Conservation (phyloP, 2,888 invertebrate species). For the Stenodema calcarata region DNA sequence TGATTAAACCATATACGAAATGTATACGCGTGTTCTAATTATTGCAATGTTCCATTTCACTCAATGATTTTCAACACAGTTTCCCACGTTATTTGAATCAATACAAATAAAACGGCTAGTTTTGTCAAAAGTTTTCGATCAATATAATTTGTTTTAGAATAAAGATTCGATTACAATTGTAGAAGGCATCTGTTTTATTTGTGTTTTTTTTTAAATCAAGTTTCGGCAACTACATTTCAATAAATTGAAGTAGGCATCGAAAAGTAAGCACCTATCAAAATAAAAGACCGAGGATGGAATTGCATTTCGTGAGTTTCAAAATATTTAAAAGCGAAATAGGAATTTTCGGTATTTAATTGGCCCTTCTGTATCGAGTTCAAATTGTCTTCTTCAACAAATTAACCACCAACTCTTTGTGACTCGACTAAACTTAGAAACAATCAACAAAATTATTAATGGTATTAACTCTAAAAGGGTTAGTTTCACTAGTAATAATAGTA, state of each 20-base stretch:
- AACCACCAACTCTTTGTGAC: neutral
- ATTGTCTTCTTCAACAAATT: neutral
- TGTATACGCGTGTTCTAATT: conserved; percentile 15
- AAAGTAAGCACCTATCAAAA: neutral
- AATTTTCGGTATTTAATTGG: neutral
- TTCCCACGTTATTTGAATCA: neutral
- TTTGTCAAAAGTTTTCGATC: neutral
- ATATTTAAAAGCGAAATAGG: neutral
- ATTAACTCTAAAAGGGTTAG: too few species aligned
- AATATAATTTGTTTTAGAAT: neutral
- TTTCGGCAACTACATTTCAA: neutral
- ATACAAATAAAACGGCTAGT: neutral
- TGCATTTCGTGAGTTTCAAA: neutral
- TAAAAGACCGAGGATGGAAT: neutral
- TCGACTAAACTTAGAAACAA: neutral
- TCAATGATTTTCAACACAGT: neutral
- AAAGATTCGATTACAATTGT: neutral
- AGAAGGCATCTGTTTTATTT: neutral
- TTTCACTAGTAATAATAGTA: too few species aligned
- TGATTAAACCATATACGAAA: neutral
- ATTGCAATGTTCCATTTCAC: conserved; percentile 21
- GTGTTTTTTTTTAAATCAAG: neutral
- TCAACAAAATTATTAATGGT: too few species aligned
- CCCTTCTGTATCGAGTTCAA: neutral
- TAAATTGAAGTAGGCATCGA: neutral